These are phyloP conservation scores for Meteorus colon DNA, from an alignment of 2,888 invertebrate genomes.

Conservation along the genomic window DNA sequence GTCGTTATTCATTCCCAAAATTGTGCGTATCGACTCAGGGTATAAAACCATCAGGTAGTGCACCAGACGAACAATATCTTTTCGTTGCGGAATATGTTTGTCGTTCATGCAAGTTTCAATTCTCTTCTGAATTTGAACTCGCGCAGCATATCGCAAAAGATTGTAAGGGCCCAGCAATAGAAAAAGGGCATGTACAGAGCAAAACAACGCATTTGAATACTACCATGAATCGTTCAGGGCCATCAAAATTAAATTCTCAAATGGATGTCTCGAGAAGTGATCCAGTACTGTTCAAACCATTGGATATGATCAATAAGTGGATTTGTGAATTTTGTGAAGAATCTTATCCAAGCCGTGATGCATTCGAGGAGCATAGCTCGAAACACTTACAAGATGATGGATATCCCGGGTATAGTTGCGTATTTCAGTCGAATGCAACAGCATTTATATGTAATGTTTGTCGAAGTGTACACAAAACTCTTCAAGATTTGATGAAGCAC, in stretches of 20 bases:
- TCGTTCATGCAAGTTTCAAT: conserved; percentile 57
- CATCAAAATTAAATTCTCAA: not conserved
- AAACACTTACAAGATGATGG: conserved; percentile 22
- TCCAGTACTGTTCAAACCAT: not conserved
- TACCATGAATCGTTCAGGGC: not conserved
- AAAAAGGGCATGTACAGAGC: not conserved
- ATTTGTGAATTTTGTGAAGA: conserved; percentile 33
- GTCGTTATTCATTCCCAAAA: conserved; percentile 62
- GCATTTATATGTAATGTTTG: conserved; percentile 57
- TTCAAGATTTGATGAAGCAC: conserved; percentile 17
- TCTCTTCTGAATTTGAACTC: conserved; percentile 53
- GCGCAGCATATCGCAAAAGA: conserved; percentile 42
- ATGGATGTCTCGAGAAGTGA: not conserved
- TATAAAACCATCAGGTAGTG: conserved; percentile 43
- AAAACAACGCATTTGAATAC: not conserved
- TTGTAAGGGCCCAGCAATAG: not conserved
- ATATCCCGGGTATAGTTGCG: conserved; percentile 12
- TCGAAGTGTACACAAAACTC: conserved; percentile 18
- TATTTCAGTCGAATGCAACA: conserved; percentile 11
- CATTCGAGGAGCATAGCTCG: conserved; percentile 22
- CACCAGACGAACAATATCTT: conserved; percentile 56
- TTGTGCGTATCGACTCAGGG: conserved; percentile 54
- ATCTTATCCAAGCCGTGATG: not conserved
- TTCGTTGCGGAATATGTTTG: conserved; percentile 66
- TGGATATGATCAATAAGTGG: conserved; percentile 18